Base-by-base conservation (phyloP, 2,888 invertebrate genomes). In the Anorthoa munda region DNA sequence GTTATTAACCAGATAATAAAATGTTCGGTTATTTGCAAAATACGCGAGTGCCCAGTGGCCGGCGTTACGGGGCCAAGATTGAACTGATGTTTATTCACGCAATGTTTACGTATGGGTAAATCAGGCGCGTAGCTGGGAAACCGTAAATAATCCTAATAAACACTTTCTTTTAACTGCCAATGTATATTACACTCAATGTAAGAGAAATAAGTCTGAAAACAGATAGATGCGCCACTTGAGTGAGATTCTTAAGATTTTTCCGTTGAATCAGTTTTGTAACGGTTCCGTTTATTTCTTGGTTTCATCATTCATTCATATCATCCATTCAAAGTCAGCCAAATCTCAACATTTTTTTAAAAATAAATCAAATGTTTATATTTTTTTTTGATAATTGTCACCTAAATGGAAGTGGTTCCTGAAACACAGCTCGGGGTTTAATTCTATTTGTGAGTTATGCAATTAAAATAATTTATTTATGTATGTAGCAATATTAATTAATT, bases 31-130 rank as follows among this genome's bases (percentile, higher is more conserved):
- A 75, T 79, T 77, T 79, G 79, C 81, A 77, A 83, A 86, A 87
- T 75, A 87, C 78, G 80, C 61, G 69, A 61, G 68, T 68, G 45
- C 26, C 63, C 63, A 70, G 58, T 71, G 51, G 63, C n/a, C 73
- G 76, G 73, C 72, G 82, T 84, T 75, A 82, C 66, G 79, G 76
- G 73, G 83, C 65, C 65, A 61, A 72, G 60, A 77, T 73, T 63
- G 67, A 72, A 77, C 82, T 76, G 72, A 66, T 88, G 85, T 88
- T 88, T 88, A 83, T 82, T 68, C 71, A 82, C 75, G 73, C 46
- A 80, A 85, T 87, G 86, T 88, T 88, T 87, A 88, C 82, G 70
- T 81, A 69, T 39, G 77, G 82, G 75, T 85, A 82, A 87, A 81
- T 85, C 81, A 85, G 81, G 68, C 80, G 81, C 79, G 82, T 77